Evolutionary conservation across 1,140 invertebrate genomes (phyloP), one percentile per base, ranked within the genome.

Genomic region (Drosophila pseudoananassae): DNA sequence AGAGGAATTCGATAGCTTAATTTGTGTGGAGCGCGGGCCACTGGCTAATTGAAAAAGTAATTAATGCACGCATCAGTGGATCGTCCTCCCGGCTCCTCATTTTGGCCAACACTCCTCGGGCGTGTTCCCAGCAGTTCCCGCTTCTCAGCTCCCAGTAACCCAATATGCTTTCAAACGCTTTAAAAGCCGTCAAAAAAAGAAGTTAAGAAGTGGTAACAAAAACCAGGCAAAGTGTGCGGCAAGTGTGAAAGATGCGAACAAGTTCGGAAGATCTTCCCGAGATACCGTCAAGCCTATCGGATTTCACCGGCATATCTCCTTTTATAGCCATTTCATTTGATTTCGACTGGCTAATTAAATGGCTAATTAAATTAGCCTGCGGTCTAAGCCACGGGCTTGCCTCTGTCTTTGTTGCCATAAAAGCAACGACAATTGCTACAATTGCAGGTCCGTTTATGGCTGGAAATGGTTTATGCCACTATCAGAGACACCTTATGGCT

Each of bases 1-100:
- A 59, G 56, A 70, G 77, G 68, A 82, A 82, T 77, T 89, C 78
- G 83, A 91, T 90, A 89, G 81, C 89, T 90, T 85, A 79, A 91
- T 91, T 89, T 76, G 69, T 76, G 69, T 60, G 73, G 71, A 47
- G 47, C 71, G 27, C 61, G 58, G 58, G 55, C 46, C 78, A 40
- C 53, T 43, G 31, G 89, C 73, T 90, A 91, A 91, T 91, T 91
- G 84, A 91, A 90, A 90, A 77, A 75, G 76, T 88, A 90, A 88
- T 88, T 88, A 88, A 88, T 70, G 84, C 76, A 88, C 84, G 79
- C 84, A 79, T 88, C 83, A 57, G 31, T 87, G 40, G 60, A 10
- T 47, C 17, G 72, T 47, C 47, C 56, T 56, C 46, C 15, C 56
- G 59, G 66, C 70, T 64, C 75, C 69, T 55, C 68, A 80, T 63